phyloP scores from a whole-genome alignment of 2,797 vertebrate genomes.

The Gadopsis bispinosus region DNA sequence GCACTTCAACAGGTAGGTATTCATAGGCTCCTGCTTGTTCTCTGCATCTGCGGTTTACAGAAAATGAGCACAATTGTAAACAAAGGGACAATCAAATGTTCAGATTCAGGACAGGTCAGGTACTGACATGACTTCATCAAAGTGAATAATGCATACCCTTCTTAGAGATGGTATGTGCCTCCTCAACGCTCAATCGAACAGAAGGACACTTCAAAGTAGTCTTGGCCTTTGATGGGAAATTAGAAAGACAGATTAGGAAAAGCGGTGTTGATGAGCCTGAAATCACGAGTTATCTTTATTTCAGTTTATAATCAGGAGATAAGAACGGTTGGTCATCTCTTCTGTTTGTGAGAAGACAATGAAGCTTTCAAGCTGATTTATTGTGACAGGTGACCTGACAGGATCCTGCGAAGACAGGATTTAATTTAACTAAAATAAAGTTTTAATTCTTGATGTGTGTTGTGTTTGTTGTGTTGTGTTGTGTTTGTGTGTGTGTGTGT shows the following conservation, averaged over 20 bases:
- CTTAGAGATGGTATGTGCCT: constrained; percentile 84
- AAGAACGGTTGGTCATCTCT: constrained; percentile 24
- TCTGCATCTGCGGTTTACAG: constrained; percentile 79
- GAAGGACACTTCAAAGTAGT: constrained; percentile 92
- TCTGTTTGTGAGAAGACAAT: constrained; percentile 3
- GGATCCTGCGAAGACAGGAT: constrained; percentile 6
- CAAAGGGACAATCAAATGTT: neutral
- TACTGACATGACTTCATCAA: constrained; percentile 31
- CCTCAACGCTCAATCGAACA: constrained; percentile 90
- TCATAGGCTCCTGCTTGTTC: constrained; percentile 78
- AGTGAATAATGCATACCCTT: constrained; percentile 84
- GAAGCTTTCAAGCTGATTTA: constrained; percentile 36
- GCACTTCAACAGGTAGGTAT: constrained; percentile 90
- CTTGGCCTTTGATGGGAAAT: constrained; percentile 88
- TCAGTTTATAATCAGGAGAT: constrained; percentile 11
- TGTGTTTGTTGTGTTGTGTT: constrained; percentile 9
- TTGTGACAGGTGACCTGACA: constrained; percentile 9
- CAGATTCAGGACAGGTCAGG: neutral
- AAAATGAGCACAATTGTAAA: constrained; percentile 29
- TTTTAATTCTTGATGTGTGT: constrained; percentile 1
- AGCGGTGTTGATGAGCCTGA: constrained; percentile 13
- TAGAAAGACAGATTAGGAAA: constrained; percentile 45
- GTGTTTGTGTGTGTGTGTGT: constrained; percentile 6
- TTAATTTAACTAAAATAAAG: constrained; percentile 40
- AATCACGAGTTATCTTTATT: neutral